Evolutionary conservation across 2,888 invertebrate genomes (phyloP), one percentile per base, ranked within the genome.

Genomic region (Acleris cristana): DNA sequence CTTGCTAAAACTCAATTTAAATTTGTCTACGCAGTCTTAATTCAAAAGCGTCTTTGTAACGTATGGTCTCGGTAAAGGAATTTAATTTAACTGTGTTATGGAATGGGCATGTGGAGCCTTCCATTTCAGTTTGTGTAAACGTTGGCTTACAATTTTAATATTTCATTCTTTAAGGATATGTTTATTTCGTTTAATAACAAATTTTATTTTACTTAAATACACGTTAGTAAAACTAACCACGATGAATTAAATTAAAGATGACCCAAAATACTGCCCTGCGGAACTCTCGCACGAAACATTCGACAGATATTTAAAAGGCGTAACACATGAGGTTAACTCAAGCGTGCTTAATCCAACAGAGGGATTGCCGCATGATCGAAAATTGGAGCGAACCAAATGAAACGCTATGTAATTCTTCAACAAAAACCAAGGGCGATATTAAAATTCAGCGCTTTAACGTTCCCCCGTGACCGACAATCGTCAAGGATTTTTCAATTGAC

Each of bases 1-100:
- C 83, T 83, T 82, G 79, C 82, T 82, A 80, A 82, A 90, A 87
- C 84, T 87, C 85, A 86, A 89, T 89, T 89, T 83, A 84, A 87
- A 87, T 87, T 87, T 84, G 83, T 83, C 84, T 83, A 81, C 82
- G 80, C 75, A 74, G 78, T 78, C 76, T 83, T 84, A 82, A 84
- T 82, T 81, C 75, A 71, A 72, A 75, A 73, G 70, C 72, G 76
- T 75, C 79, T 82, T 83, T 78, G 74, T 72, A 74, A 77, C 76
- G 76, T 71, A 63, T 73, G 71, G 75, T 73, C 72, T 72, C 69
- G 73, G 70, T 76, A 70, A 76, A 76, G 79, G 81, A 79, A 76
- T 82, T 79, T 85, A 84, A 86, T 83, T 84, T 79, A 84, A 85
- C 84, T 79, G 70, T 77, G 77, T 78, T 78, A 81, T 75, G 79